Evolutionary conservation across 1,140 invertebrate species (phyloP).

Genomic region (Liolophura sinensis): DNA sequence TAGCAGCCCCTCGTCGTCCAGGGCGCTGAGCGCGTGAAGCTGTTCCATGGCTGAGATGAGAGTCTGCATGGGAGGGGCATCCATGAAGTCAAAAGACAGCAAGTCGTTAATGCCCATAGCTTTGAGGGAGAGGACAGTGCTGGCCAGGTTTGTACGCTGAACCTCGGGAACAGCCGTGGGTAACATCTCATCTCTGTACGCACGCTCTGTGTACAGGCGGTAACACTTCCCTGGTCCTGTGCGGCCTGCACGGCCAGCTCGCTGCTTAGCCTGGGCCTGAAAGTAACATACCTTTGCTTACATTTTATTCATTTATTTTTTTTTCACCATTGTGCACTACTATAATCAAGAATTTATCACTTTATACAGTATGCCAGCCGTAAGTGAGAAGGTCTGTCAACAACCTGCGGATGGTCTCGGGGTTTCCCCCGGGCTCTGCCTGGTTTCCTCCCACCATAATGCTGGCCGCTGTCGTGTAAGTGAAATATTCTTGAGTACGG

Average conservation of each 20-base stretch:
- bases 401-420: too few relatives aligned
- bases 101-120: slow-evolving; percentile 99
- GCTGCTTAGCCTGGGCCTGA: slow-evolving; percentile 93
- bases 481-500: too few relatives aligned
- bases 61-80: slow-evolving; percentile 90
- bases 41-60: slow-evolving; percentile 97
- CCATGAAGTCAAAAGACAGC: slow-evolving; percentile 99
- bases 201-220: slow-evolving; percentile 96
- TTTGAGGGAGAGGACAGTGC: slow-evolving; percentile 93
- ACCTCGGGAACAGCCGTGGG: slow-evolving; percentile 99
- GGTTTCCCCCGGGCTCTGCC: too few relatives aligned
- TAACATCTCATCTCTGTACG: slow-evolving; percentile 98
- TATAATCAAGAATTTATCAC: too few relatives aligned
- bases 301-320: too few relatives aligned
- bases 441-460: too few relatives aligned
- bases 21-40: slow-evolving; percentile 92
- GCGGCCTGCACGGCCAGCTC: slow-evolving; percentile 92
- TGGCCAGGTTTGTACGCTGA: slow-evolving; percentile 96
- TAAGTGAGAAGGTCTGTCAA: too few relatives aligned
- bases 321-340: too few relatives aligned
- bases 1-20: slow-evolving; percentile 95
- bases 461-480: too few relatives aligned
- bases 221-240: slow-evolving; percentile 98
- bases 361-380: too few relatives aligned
- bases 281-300: neutral